Conservation (phyloP, 1,140 invertebrate species). For the Laodelphax striatellus region DNA sequence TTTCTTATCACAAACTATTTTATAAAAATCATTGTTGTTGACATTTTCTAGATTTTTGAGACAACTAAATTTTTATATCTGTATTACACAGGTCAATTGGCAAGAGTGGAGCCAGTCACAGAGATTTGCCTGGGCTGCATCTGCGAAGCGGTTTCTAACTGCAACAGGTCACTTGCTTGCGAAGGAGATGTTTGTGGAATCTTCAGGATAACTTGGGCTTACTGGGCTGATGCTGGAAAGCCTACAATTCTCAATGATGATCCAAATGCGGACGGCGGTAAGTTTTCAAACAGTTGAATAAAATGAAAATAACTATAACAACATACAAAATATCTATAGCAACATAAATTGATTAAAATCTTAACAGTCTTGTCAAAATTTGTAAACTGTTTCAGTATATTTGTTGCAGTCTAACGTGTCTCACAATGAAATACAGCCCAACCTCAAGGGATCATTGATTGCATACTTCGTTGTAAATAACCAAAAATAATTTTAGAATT, state of each 20-base stretch:
- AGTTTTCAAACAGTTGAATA: constrained; percentile 1
- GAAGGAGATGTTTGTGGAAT: constrained; percentile 63
- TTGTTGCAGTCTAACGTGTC: too few species aligned
- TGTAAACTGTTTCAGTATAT: too few species aligned
- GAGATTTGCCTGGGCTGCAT: constrained; percentile 72
- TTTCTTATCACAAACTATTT: too few species aligned
- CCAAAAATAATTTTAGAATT: too few species aligned
- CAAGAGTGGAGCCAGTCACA: constrained; percentile 36
- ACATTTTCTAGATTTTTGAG: too few species aligned
- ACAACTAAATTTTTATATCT: too few species aligned
- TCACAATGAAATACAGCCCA: too few species aligned
- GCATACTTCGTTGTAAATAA: too few species aligned
- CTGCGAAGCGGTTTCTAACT: constrained; percentile 68
- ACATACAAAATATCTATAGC: neutral
- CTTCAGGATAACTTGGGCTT: constrained; percentile 75
- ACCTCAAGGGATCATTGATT: too few species aligned
- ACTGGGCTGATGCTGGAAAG: constrained; percentile 78
- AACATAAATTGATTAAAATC: neutral
- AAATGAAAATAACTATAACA: too few species aligned
- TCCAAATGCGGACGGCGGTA: constrained; percentile 29
- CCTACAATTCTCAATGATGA: constrained; percentile 48
- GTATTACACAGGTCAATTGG: constrained; percentile 3
- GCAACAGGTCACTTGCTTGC: constrained; percentile 54
- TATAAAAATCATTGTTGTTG: too few species aligned
- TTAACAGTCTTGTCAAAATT: neutral